Evolutionary conservation across 2,888 invertebrate species (phyloP), one percentile per base, ranked within the genome.

Genomic region (Aleiodes alternator): DNA sequence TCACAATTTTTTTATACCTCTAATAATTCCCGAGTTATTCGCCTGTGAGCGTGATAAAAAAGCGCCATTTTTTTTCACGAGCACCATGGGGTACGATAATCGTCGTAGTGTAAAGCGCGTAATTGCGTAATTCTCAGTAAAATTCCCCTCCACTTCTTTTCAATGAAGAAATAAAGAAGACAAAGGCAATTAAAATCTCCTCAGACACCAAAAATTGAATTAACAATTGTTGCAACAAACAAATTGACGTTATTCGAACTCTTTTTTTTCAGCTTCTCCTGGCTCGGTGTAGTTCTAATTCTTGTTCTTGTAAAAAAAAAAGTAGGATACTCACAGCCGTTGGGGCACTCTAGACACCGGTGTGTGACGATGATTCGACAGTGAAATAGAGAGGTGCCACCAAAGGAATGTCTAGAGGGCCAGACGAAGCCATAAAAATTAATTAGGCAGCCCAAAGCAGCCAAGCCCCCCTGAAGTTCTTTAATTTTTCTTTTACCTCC

Each of bases 71-170:
- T 29, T 56, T 16, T 43, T 11, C 43, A 23, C 8, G 16, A 48
- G 64, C 8, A 14, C 59, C 23, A 23, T 55, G 76, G 83, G 78
- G 81, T 82, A 81, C 84, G 83, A 84, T 85, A 85, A 87, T 87
- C 86, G 85, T 86, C 84, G 81, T 11, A 78, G 80, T 82, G 83
- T 81, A 81, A 84, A 83, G 86, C 85, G 86, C 51, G 87, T 88
- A 87, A 89, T 89, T 88, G 87, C 87, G 83, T 87, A 86, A 87
- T 88, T 87, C 85, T 82, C 76, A 7, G 43, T 38, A 3, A 38
- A 64, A 59, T 59, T 72, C 61, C 43, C 43, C 43, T 43, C 59
- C 31, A 61, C 34, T 43, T 9, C 61, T 12, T 16, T 38, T 38
- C 61, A 23, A 61, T 61, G 61, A n/a, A 61, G 38, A 16, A 61